These are phyloP conservation scores for Melanotaenia pygmaea DNA, from an alignment of 2,797 vertebrate genomes.

Conservation along the genomic window DNA sequence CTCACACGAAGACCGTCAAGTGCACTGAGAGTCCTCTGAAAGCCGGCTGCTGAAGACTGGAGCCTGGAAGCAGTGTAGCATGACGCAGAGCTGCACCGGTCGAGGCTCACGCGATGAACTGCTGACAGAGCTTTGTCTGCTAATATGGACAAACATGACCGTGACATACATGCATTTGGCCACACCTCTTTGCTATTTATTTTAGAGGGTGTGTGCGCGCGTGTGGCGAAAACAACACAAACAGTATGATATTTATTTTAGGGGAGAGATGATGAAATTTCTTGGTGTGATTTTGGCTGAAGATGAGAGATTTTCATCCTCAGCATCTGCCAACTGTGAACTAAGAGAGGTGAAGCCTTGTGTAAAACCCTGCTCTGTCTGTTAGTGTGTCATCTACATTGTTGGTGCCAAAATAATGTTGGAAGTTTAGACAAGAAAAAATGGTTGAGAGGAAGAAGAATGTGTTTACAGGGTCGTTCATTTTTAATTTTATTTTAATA, in stretches of 20 bases:
- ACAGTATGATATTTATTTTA: slow-evolving; percentile 76
- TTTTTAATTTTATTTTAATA: slow-evolving; percentile 75
- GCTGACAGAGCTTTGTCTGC: slow-evolving; percentile 37
- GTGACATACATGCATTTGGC: slow-evolving; percentile 54
- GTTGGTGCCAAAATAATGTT: slow-evolving; percentile 51
- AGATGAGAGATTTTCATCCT: slow-evolving; percentile 33
- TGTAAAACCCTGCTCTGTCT: slow-evolving; percentile 38
- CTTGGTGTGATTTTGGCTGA: slow-evolving; percentile 22
- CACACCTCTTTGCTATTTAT: slow-evolving; percentile 71
- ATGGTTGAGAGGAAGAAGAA: slow-evolving; percentile 15
- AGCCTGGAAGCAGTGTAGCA: slow-evolving; percentile 64
- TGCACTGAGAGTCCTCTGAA: slow-evolving; percentile 65
- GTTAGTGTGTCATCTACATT: slow-evolving; percentile 26
- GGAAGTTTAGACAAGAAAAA: slow-evolving; percentile 8
- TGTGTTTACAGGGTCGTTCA: slow-evolving; percentile 77
- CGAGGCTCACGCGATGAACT: slow-evolving; percentile 34
- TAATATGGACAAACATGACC: slow-evolving; percentile 35
- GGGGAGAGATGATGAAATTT: slow-evolving; percentile 21
- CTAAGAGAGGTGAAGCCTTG: slow-evolving; percentile 39
- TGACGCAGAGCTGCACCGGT: slow-evolving; percentile 46
- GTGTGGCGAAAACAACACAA: slow-evolving; percentile 36
- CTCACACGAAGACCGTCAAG: slow-evolving; percentile 55
- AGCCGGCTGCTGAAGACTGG: slow-evolving; percentile 44
- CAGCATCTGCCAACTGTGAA: slow-evolving; percentile 62
- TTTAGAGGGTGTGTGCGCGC: slow-evolving; percentile 37